These are phyloP conservation scores for Furcula furcula DNA, from an alignment of 2,888 invertebrate species.

Conservation along the genomic window DNA sequence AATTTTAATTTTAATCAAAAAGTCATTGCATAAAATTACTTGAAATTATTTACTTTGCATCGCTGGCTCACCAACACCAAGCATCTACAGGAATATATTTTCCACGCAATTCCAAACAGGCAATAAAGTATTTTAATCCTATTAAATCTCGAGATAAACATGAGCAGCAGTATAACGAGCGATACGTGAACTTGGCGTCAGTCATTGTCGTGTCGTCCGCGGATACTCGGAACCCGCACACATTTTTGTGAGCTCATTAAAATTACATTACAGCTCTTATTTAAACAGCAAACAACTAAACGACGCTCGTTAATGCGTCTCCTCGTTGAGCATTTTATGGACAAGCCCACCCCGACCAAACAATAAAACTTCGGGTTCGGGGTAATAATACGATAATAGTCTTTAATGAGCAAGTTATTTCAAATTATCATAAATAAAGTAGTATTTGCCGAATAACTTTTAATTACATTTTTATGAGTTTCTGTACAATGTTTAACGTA, in stretches of 20 bases:
- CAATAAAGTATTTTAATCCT: conserved; percentile 17
- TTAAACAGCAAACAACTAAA: conserved; percentile 78
- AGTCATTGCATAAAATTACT: too few species aligned
- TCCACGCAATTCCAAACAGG: conserved; percentile 2
- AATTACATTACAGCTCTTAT: conserved; percentile 78
- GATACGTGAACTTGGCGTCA: conserved; percentile 20
- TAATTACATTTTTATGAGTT: conserved; percentile 10
- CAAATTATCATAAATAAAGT: conserved; percentile 8
- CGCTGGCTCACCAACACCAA: too few species aligned
- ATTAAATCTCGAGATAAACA: conserved; percentile 17
- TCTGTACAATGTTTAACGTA: too few species aligned
- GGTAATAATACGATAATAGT: conserved; percentile 25
- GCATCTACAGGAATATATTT: conserved; percentile 1
- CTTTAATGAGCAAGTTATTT: conserved; percentile 11
- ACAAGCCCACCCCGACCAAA: conserved; percentile 47
- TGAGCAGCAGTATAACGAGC: conserved; percentile 12
- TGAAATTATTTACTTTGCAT: too few species aligned
- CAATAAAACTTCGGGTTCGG: conserved; percentile 23
- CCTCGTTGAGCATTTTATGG: conserved; percentile 64
- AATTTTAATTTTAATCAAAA: too few species aligned
- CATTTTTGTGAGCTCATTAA: conserved; percentile 78
- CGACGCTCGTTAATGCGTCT: conserved; percentile 72
- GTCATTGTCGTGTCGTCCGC: conserved; percentile 32
- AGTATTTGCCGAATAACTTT: conserved; percentile 8
- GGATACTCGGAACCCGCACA: conserved; percentile 52